Evolutionary conservation across 2,797 vertebrate species (phyloP).

Genomic region (Phaenicophaeus curvirostris): DNA sequence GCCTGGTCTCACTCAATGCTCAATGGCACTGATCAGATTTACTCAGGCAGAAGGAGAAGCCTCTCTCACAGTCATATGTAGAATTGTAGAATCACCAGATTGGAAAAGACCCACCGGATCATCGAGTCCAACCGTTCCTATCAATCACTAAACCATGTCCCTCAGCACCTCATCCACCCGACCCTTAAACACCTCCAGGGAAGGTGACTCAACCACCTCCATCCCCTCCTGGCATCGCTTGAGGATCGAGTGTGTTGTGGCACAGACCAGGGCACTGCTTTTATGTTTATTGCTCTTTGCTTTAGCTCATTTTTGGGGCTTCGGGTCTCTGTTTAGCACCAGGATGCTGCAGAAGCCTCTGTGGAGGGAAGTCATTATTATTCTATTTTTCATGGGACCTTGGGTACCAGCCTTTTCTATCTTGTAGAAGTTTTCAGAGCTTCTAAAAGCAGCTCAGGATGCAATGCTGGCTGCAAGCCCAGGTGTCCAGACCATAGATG

Average conservation of each 20-base stretch:
- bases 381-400: neutral
- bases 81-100: no score
- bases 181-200: no score
- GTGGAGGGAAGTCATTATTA: neutral
- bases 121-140: no score
- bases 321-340: neutral
- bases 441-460: neutral
- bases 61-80: neutral
- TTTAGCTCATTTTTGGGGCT: neutral
- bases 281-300: neutral
- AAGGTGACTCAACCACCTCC: no score
- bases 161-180: no score
- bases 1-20: rapidly evolving
- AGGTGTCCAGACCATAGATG: neutral
- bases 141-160: no score
- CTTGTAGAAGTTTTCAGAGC: neutral
- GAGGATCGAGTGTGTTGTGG: rapidly evolving
- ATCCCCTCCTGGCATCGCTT: rapidly evolving
- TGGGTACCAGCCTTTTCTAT: neutral
- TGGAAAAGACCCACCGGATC: no score
- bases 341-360: neutral
- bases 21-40: neutral
- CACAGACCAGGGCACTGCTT: rapidly evolving
- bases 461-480: neutral
- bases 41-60: neutral